Conservation (phyloP, 2,113 vertebrate species). For the Psammodynastes pulverulentus region DNA sequence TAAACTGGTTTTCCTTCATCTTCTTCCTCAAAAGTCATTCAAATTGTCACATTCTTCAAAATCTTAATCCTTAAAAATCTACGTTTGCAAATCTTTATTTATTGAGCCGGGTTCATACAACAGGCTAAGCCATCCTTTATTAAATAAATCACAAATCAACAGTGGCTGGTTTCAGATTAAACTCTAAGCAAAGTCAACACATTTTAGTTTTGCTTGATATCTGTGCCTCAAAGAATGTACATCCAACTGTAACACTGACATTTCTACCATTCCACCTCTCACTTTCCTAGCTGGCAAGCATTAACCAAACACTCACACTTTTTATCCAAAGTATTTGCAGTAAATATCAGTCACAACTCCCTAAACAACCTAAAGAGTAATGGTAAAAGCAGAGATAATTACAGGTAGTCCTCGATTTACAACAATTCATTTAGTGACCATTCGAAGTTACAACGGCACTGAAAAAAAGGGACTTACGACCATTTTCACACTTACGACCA, state of each 20-base stretch:
- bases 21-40: neutral
- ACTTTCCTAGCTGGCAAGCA: neutral
- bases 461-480: neutral
- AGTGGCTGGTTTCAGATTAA: neutral
- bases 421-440: neutral
- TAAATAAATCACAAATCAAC: neutral
- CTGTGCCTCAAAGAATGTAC: neutral
- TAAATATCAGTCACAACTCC: neutral
- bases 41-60: neutral
- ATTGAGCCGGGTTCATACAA: neutral
- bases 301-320: neutral
- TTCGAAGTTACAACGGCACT: neutral
- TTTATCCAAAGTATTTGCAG: neutral
- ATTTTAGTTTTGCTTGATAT: neutral
- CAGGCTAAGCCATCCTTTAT: neutral
- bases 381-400: neutral
- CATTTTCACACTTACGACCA: neutral
- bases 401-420: neutral
- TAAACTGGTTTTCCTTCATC: neutral
- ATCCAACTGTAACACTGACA: neutral
- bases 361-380: neutral
- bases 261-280: too few relatives aligned
- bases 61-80: neutral
- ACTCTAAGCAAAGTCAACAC: neutral
- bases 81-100: neutral